Evolutionary conservation across 2,888 invertebrate genomes (phyloP), one percentile per base, ranked within the genome.

Genomic region (Melinopterus prodromus): DNA sequence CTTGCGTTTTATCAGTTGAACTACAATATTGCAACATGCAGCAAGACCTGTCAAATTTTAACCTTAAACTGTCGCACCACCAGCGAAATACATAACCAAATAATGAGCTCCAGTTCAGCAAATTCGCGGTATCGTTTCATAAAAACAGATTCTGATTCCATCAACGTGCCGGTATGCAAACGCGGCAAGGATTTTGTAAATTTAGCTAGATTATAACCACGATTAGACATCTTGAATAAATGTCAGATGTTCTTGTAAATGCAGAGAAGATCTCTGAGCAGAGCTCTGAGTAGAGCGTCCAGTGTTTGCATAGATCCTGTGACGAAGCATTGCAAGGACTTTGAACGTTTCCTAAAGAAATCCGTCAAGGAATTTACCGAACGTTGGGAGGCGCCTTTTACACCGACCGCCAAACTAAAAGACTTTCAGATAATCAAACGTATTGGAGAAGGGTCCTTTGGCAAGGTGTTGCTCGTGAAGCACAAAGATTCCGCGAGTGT

Each of bases 381-480:
- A 2, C 84, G 83, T 12, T 84, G 87, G 81, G 74, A 70, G n/a
- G 81, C 79, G 26, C 85, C 86, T 6, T 84, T 88, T 35, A 81
- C 84, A 71, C 78, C 83, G 37, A 85, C 83, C 79, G 87, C 86
- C 5, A 77, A 79, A n/a, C 85, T 86, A 14, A 87, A 91, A 12
- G 96, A 97, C 85, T 95, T 95, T 86, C 94, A 95, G 78, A 90
- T 94, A 78, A 89, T 95, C 38, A 93, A 93, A 86, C 96, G 96
- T 0, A 90, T 98, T 78, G 98, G 98, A 0, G 94, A 95, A 0
- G 98, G 98, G 6, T 97, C 97, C 0, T 99, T 98, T 88, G 98
- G 98, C 0, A 92, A 95, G 84, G 98, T 98, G 4, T 81, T 88
- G 16, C 88, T 95, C 53, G 90, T 92, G 35, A 92, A 91, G 88